Evolutionary conservation across 2,888 invertebrate genomes (phyloP).

Genomic region (Cybosia mesomella): DNA sequence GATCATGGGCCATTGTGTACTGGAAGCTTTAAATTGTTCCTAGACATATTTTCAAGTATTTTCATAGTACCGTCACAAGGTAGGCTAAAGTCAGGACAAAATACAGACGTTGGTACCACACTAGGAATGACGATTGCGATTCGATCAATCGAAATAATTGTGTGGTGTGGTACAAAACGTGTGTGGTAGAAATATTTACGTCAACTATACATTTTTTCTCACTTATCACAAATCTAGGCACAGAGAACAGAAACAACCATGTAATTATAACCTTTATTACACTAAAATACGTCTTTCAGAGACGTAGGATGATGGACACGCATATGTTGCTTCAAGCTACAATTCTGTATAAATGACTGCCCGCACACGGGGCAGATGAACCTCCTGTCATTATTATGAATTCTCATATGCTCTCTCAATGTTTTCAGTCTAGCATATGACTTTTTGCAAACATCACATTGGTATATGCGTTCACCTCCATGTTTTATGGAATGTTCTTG

Average conservation of each 20-base stretch:
- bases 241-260: neutral
- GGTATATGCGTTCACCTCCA: slow-evolving; percentile 83
- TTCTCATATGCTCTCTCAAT: slow-evolving; percentile 80
- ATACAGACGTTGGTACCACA: too few species aligned
- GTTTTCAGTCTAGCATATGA: slow-evolving; percentile 80
- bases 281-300: slow-evolving; percentile 59
- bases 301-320: slow-evolving; percentile 79
- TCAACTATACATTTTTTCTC: too few species aligned
- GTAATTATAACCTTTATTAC: slow-evolving; percentile 20
- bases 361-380: slow-evolving; percentile 78
- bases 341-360: slow-evolving; percentile 80
- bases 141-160: too few species aligned
- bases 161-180: too few species aligned
- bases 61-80: too few species aligned
- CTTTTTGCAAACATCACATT: slow-evolving; percentile 85
- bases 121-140: too few species aligned
- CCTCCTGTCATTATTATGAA: slow-evolving; percentile 79
- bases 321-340: slow-evolving; percentile 78
- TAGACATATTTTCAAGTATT: too few species aligned
- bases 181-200: too few species aligned
- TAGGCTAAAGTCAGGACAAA: too few species aligned
- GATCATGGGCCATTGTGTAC: too few species aligned
- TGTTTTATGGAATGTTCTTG: slow-evolving; percentile 86
- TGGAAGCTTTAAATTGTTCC: too few species aligned
- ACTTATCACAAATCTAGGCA: neutral